Evolutionary conservation across 2,888 invertebrate species (phyloP).

Genomic region (Coecobrya sp.): DNA sequence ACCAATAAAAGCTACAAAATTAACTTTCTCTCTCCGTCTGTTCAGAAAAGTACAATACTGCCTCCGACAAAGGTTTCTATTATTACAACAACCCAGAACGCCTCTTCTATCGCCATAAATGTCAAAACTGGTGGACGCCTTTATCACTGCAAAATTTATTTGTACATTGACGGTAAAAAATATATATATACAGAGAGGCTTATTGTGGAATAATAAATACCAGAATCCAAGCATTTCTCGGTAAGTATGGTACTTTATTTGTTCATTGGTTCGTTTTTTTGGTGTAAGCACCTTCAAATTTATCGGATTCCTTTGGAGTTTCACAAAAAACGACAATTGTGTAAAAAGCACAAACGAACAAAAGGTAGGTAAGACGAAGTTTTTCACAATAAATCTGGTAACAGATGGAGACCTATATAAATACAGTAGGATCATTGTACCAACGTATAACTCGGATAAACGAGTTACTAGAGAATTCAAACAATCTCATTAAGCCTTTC

Average conservation of each 20-base stretch:
- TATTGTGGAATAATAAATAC: not conserved
- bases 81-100: not conserved
- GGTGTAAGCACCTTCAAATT: not conserved
- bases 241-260: conserved; percentile 11
- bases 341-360: not conserved
- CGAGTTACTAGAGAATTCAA: conserved; percentile 52
- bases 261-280: not conserved
- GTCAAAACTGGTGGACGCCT: not conserved
- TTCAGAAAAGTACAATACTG: not conserved
- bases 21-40: not conserved
- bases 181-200: not conserved
- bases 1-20: not conserved
- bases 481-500: conserved; percentile 68
- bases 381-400: not conserved
- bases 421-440: not conserved
- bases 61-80: not conserved
- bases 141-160: not conserved
- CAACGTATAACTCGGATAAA: not conserved
- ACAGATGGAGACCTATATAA: conserved; percentile 21
- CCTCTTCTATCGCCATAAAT: not conserved
- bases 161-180: not conserved
- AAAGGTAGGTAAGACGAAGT: not conserved
- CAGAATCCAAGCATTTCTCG: no score
- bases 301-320: conserved; percentile 28
- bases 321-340: not conserved